Evolutionary conservation across 1,140 invertebrate genomes (phyloP).

Genomic region (Macrobrachium nipponense): DNA sequence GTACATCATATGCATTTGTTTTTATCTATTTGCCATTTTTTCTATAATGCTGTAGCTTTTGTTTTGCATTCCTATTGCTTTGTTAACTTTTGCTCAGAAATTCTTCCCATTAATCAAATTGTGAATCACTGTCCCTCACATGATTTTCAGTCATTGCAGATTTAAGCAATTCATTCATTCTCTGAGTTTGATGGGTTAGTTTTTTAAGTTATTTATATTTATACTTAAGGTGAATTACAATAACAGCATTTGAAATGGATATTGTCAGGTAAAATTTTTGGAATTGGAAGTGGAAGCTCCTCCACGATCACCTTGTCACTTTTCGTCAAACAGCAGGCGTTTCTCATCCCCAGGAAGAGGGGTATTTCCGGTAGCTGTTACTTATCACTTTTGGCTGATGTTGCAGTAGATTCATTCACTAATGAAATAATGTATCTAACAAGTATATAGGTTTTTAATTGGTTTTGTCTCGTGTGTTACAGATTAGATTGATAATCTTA

Average conservation of each 20-base stretch:
- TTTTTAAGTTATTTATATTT: neutral
- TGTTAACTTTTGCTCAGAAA: no score
- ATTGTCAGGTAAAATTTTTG: conserved; percentile 51
- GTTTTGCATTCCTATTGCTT: no score
- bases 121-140: no score
- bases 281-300: conserved; percentile 44
- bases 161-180: no score
- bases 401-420: neutral
- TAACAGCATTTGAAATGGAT: neutral
- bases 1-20: no score
- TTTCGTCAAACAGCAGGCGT: conserved; percentile 15
- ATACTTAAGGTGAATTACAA: neutral
- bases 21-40: no score
- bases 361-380: conserved; percentile 38
- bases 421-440: no score
- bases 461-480: neutral
- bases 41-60: no score
- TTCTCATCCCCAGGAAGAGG: conserved; percentile 38
- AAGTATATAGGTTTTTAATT: no score
- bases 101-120: no score
- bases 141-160: no score
- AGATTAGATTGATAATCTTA: neutral
- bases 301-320: conserved; percentile 7
- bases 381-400: neutral
- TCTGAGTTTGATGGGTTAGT: no score